Evolutionary conservation across 2,113 vertebrate genomes (phyloP).

Genomic region (Aegithalos caudatus): DNA sequence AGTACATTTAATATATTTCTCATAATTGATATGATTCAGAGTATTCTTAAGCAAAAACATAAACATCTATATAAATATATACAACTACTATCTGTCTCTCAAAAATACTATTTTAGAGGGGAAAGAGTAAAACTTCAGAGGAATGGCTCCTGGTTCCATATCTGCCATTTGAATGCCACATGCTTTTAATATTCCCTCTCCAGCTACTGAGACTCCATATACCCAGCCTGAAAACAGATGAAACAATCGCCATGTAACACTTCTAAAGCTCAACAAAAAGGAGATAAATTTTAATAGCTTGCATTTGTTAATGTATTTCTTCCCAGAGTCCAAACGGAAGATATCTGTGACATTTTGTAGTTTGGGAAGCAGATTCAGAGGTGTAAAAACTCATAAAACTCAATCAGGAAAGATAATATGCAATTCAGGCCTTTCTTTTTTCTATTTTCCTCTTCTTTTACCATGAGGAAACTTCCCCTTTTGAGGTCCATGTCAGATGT

Average conservation of each 20-base stretch:
- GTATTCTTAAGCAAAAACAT: neutral
- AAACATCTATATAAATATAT: neutral
- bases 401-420: neutral
- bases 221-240: neutral
- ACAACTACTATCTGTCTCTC: neutral
- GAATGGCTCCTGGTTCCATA: neutral
- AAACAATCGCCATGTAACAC: rapidly evolving
- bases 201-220: neutral
- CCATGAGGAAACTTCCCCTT: neutral
- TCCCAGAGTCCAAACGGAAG: neutral
- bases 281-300: neutral
- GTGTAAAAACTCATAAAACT: neutral
- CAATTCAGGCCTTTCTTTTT: neutral
- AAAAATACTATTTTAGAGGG: neutral
- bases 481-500: neutral
- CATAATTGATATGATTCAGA: neutral
- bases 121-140: neutral
- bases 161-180: neutral
- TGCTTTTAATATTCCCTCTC: neutral
- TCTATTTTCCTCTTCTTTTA: neutral
- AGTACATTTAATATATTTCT: neutral
- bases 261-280: neutral
- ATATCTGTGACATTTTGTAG: neutral
- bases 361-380: neutral
- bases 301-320: neutral